These are phyloP conservation scores for Parotocinclus haroldoi DNA, from an alignment of 2,797 vertebrate genomes.

Conservation along the genomic window DNA sequence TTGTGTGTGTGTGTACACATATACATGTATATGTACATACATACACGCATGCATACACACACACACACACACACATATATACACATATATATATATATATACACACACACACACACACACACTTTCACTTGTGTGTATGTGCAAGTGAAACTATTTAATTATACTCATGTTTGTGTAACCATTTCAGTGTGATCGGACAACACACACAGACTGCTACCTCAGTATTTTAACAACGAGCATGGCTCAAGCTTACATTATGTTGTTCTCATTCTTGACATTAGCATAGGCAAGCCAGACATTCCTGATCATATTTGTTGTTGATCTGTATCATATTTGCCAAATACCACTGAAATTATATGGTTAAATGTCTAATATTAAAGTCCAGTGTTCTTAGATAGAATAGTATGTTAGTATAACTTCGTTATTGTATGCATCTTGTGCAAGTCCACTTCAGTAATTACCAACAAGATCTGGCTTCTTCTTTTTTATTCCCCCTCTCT, in stretches of 20 bases:
- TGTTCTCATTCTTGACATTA: background rate
- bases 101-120: no score
- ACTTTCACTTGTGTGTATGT: slow-evolving; percentile 22
- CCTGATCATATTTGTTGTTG: slow-evolving; percentile 9
- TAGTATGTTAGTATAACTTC: background rate
- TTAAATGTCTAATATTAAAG: background rate
- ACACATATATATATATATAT: no score
- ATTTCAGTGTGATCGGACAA: slow-evolving; percentile 1
- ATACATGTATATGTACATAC: no score
- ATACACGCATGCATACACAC: no score
- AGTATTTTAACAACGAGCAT: slow-evolving; percentile 13
- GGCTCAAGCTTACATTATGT: background rate
- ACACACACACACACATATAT: no score
- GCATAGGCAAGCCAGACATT: slow-evolving; percentile 13
- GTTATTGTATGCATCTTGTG: background rate
- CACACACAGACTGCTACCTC: slow-evolving; percentile 31
- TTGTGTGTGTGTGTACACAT: no score
- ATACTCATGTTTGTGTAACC: background rate
- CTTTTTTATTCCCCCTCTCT: no score
- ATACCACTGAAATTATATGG: no score
- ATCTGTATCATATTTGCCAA: background rate
- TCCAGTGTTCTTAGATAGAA: no score
- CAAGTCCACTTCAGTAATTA: background rate
- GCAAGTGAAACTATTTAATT: slow-evolving; percentile 21
- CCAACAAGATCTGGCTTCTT: background rate